Conservation (phyloP, 2,113 vertebrate genomes). For the Petrocephalus zakoni region DNA sequence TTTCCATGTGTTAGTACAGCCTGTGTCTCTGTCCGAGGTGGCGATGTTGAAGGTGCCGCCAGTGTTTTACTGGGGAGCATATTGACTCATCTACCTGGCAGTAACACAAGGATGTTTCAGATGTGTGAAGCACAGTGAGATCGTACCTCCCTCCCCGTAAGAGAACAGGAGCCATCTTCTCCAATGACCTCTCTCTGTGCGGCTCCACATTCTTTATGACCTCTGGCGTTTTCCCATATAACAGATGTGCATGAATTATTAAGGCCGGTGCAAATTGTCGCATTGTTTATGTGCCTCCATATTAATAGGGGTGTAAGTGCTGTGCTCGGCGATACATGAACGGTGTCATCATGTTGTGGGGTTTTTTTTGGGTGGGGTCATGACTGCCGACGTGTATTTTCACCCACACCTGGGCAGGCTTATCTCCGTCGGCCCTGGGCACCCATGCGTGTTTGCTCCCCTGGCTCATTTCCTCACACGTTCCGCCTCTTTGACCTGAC, state of each 20-base stretch:
- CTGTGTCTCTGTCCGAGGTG: not conserved
- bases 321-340: not conserved
- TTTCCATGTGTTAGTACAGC: not conserved
- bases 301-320: not conserved
- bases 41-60: not conserved
- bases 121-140: not conserved
- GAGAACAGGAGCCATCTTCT: not conserved
- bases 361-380: not conserved
- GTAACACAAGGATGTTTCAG: not conserved
- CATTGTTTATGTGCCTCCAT: not conserved
- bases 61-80: not conserved
- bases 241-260: conserved; percentile 9
- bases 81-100: not conserved
- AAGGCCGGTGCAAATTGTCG: not conserved
- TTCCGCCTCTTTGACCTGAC: not conserved
- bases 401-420: not conserved
- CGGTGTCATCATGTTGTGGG: not conserved
- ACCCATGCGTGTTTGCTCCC: not conserved
- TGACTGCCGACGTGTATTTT: not conserved
- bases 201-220: not conserved
- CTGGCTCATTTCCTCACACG: not conserved
- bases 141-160: not conserved
- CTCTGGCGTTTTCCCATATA: not conserved
- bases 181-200: not conserved
- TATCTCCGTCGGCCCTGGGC: not conserved